Conservation (phyloP, 1,140 invertebrate genomes). For the Marisa cornuarietis region DNA sequence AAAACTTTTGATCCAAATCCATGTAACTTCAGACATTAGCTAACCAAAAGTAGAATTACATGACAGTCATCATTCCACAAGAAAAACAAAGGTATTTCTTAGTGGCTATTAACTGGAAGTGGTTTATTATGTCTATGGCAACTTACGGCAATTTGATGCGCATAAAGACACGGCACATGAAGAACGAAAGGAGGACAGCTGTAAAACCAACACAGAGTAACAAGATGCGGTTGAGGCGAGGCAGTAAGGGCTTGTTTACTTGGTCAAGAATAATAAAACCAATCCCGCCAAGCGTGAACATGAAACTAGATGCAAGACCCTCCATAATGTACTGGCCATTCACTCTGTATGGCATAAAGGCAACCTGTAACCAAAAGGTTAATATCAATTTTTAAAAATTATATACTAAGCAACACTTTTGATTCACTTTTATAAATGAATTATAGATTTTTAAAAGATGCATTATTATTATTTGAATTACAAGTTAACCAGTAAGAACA, state of each 20-base stretch:
- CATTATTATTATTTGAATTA: too few species aligned
- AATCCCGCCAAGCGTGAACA: slow-evolving; percentile 94
- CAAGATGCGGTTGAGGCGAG: slow-evolving; percentile 90
- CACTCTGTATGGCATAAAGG: slow-evolving; percentile 97
- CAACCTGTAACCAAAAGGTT: slow-evolving; percentile 74
- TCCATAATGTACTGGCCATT: slow-evolving; percentile 99
- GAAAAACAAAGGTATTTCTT: not conserved
- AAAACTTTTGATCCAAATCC: not conserved
- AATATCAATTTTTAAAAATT: slow-evolving; percentile 2
- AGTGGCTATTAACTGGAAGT: not conserved
- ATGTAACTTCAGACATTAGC: not conserved
- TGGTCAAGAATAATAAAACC: slow-evolving; percentile 97
- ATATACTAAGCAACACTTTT: not conserved
- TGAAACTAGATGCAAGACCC: slow-evolving; percentile 94
- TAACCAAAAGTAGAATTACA: not conserved
- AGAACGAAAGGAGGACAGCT: slow-evolving; percentile 92
- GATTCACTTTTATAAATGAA: too few species aligned
- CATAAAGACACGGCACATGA: slow-evolving; percentile 98
- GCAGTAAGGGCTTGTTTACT: slow-evolving; percentile 89
- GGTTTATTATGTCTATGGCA: not conserved
- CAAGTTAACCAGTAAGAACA: too few species aligned
- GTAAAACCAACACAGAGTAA: slow-evolving; percentile 92
- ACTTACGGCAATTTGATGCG: slow-evolving; percentile 92
- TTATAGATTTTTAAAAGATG: too few species aligned
- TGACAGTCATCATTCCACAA: not conserved